phyloP scores from a whole-genome alignment of 2,113 vertebrate genomes.

The Pitta sordida region DNA sequence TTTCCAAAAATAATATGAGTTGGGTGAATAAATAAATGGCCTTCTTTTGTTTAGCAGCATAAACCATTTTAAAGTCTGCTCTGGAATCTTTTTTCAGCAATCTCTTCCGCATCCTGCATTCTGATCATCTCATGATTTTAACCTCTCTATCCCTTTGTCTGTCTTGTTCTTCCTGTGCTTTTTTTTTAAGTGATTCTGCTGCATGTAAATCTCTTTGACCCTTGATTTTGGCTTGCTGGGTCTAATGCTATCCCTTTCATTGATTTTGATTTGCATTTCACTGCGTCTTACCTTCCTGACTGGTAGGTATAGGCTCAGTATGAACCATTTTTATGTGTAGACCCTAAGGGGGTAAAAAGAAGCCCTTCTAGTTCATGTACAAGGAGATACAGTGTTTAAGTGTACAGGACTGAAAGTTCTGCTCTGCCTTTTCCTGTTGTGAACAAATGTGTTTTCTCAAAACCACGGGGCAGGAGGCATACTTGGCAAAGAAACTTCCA shows the following conservation, averaged over 20 bases:
- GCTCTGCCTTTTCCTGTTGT: neutral
- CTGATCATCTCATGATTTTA: neutral
- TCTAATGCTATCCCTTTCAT: neutral
- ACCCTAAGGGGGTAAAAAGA: neutral
- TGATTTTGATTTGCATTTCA: neutral
- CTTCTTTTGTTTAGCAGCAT: neutral
- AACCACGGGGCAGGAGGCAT: slow-evolving; percentile 10
- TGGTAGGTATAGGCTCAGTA: neutral
- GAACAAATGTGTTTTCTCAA: neutral
- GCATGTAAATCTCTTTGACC: neutral
- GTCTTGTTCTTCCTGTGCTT: neutral
- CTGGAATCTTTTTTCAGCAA: neutral
- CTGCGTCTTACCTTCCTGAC: neutral
- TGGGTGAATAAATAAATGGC: slow-evolving; percentile 12
- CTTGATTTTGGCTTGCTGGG: neutral
- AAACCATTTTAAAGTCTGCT: neutral
- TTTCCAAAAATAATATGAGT: slow-evolving; percentile 9
- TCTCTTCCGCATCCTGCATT: neutral
- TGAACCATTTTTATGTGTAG: neutral
- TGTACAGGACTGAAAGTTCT: neutral
- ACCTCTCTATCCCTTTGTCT: neutral
- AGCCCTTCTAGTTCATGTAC: neutral
- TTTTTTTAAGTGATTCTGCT: neutral
- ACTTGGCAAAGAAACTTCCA: slow-evolving; percentile 17
- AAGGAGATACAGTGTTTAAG: neutral